These are phyloP conservation scores for Lagodon rhomboides DNA, from an alignment of 2,797 vertebrate species.

Conservation along the genomic window DNA sequence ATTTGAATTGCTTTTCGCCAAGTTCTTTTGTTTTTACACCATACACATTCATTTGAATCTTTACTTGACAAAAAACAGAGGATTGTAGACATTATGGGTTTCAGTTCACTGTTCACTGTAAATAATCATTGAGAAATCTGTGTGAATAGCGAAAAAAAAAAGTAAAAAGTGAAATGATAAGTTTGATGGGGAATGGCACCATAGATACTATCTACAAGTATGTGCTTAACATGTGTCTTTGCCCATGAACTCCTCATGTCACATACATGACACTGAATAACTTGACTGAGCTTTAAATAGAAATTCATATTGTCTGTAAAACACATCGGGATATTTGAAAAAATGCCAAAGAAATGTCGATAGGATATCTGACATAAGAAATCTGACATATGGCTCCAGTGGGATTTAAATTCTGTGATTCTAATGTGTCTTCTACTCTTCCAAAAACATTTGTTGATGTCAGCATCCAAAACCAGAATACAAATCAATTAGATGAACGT, in stretches of 20 bases:
- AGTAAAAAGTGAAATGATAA: not conserved
- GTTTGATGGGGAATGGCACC: not conserved
- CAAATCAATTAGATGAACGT: not conserved
- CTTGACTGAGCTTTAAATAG: not conserved
- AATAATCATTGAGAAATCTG: constrained; percentile 5
- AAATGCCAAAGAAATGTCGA: too few relatives aligned
- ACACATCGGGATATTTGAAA: not conserved
- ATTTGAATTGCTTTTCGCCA: not conserved
- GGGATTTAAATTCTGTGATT: not conserved
- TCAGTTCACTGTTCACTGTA: not conserved
- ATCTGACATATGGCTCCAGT: not conserved
- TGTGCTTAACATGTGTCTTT: not conserved
- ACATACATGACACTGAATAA: not conserved
- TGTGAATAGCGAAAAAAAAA: constrained; percentile 8
- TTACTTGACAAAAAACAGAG: not conserved
- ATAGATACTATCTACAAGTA: not conserved
- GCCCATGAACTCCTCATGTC: not conserved
- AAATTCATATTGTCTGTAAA: not conserved
- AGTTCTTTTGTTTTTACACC: not conserved
- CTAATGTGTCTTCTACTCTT: too few relatives aligned
- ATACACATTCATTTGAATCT: not conserved
- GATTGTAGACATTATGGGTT: not conserved
- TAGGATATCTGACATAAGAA: not conserved
- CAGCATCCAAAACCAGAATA: too few relatives aligned
- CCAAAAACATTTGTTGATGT: too few relatives aligned